phyloP scores from a whole-genome alignment of 64 coral and sea anemone species.

The Porites australiensis region DNA sequence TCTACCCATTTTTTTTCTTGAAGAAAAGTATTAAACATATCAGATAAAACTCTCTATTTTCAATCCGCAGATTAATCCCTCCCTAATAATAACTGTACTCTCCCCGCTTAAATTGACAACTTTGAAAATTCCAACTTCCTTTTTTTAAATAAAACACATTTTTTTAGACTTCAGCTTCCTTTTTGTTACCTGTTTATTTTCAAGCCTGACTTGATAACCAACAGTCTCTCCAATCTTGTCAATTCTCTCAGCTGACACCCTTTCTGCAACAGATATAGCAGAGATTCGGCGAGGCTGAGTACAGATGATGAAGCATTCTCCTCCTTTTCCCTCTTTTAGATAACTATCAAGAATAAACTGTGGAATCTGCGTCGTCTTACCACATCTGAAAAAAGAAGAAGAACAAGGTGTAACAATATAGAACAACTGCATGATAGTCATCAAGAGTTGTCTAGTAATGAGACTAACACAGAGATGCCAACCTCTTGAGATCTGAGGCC shows the following conservation, averaged over 20 bases:
- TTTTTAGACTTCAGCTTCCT: background rate
- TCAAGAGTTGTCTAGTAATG: too few species aligned
- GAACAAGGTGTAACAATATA: background rate
- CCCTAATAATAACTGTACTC: too few species aligned
- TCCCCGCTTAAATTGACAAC: too few species aligned
- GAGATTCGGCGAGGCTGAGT: constrained; percentile 92
- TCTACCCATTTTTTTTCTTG: too few species aligned
- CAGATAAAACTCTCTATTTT: too few species aligned
- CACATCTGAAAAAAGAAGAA: constrained; percentile 63
- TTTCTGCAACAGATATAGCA: constrained; percentile 89
- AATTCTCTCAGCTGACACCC: constrained; percentile 80
- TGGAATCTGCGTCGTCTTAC: constrained; percentile 93
- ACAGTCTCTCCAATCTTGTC: constrained; percentile 86
- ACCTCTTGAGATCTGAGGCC: too few species aligned
- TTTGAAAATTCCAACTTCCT: too few species aligned
- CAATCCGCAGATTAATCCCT: too few species aligned
- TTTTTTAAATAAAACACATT: too few species aligned
- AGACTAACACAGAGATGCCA: too few species aligned
- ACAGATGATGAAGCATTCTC: constrained; percentile 84
- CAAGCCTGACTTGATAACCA: constrained; percentile 89
- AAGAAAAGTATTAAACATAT: too few species aligned
- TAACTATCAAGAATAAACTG: constrained; percentile 84
- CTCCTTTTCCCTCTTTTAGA: constrained; percentile 55
- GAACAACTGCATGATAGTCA: too few species aligned
- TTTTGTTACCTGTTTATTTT: constrained; percentile 82